Conservation (phyloP, 2,113 vertebrate species). For the Uropsilus gracilis region DNA sequence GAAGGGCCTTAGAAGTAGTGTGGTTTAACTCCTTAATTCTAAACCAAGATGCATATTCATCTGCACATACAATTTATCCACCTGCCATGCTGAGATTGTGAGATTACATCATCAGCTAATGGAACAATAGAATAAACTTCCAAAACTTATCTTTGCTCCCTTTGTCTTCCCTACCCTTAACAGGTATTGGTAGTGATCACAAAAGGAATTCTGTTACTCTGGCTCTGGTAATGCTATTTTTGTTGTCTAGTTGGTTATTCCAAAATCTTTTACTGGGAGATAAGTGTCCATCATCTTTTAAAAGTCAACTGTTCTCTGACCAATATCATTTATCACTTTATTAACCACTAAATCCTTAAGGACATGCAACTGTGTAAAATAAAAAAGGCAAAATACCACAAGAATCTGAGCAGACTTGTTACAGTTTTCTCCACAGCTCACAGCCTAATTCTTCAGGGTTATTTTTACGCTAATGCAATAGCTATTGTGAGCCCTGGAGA, state of each 20-base stretch:
- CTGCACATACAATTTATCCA: background rate
- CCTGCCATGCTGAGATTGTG: background rate
- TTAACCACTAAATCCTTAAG: background rate
- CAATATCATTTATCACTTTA: background rate
- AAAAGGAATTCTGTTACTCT: background rate
- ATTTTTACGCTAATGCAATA: background rate
- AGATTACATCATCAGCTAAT: background rate
- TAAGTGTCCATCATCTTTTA: background rate
- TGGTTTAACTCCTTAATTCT: background rate
- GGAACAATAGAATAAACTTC: background rate
- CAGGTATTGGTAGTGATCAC: background rate
- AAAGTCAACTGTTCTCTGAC: background rate
- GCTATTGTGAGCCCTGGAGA: background rate
- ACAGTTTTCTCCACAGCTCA: background rate
- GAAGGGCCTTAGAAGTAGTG: background rate
- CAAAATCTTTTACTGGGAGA: background rate
- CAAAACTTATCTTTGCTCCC: background rate
- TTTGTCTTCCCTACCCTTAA: background rate
- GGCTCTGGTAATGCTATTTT: background rate
- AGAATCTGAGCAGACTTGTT: background rate
- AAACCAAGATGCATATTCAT: background rate
- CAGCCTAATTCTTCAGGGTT: background rate
- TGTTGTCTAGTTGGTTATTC: background rate
- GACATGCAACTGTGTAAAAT: background rate
- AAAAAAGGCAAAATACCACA: background rate